Conservation (phyloP, 1,140 invertebrate species). For the Pseudobourletiella spinata region DNA sequence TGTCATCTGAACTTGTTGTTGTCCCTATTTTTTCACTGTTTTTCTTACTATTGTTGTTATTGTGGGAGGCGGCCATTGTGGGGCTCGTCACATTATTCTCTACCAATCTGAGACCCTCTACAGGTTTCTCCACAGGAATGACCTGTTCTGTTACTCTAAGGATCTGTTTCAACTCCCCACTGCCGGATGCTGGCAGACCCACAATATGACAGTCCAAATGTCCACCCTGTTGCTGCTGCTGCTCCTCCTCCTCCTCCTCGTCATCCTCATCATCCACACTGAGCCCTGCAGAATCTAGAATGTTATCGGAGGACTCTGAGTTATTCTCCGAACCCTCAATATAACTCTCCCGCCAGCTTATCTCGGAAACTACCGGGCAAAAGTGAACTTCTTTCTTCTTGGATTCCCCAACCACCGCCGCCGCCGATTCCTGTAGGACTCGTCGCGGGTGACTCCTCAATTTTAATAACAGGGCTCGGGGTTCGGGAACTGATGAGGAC, state of each 20-base stretch:
- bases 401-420: conserved; percentile 15
- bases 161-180: conserved; percentile 9
- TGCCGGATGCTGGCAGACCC: neutral
- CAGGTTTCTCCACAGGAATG: neutral
- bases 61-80: neutral
- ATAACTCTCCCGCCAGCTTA: conserved; percentile 35
- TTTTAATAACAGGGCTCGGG: conserved; percentile 32
- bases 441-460: neutral
- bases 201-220: neutral
- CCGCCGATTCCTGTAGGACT: neutral
- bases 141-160: neutral
- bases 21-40: too few relatives aligned
- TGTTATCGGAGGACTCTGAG: conserved; percentile 21
- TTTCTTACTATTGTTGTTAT: conserved; percentile 1
- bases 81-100: neutral
- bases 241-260: neutral
- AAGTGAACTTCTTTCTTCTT: conserved; percentile 27
- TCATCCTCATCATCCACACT: conserved; percentile 8
- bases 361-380: conserved; percentile 30
- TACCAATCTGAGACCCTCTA: neutral
- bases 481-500: conserved; percentile 27
- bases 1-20: too few relatives aligned
- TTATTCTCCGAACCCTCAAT: conserved; percentile 23
- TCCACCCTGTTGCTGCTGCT: neutral
- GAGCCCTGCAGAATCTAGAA: conserved; percentile 3